Evolutionary conservation across 2,113 vertebrate genomes (phyloP).

Genomic region (Suncus etruscus): DNA sequence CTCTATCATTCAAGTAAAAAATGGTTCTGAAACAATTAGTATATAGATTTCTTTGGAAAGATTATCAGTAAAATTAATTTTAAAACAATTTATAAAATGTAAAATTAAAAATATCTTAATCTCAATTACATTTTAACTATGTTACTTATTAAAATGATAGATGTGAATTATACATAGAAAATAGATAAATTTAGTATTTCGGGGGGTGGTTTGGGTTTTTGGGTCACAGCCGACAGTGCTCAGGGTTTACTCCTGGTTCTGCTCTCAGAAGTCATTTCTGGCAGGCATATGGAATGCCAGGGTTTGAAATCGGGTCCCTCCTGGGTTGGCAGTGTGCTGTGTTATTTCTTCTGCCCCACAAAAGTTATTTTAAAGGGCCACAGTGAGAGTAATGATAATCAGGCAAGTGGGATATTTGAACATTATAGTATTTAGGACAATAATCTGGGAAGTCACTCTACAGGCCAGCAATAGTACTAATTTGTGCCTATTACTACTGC

Average conservation of each 20-base stretch:
- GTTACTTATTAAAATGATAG: neutral
- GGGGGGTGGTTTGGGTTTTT: no score
- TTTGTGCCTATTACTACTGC: slow-evolving; percentile 82
- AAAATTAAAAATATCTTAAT: slow-evolving; percentile 23
- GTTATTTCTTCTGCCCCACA: neutral
- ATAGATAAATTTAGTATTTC: slow-evolving; percentile 20
- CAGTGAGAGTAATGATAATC: slow-evolving; percentile 67
- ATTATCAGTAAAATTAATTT: neutral
- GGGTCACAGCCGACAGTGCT: no score
- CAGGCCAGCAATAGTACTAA: slow-evolving; percentile 77
- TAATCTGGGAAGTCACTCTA: slow-evolving; percentile 68
- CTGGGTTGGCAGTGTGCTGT: no score
- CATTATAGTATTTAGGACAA: slow-evolving; percentile 75
- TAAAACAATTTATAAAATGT: slow-evolving; percentile 3
- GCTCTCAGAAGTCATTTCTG: no score
- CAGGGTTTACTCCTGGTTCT: no score
- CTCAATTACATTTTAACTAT: neutral
- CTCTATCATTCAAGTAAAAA: neutral
- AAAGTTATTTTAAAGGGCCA: slow-evolving; percentile 72
- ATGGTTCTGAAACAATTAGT: neutral
- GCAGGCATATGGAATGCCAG: no score
- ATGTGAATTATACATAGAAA: slow-evolving; percentile 55
- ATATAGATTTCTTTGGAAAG: neutral
- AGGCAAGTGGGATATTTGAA: slow-evolving; percentile 70
- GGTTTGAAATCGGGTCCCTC: no score